Evolutionary conservation across 2,113 vertebrate species (phyloP).

Genomic region (Megaptera novaeangliae): DNA sequence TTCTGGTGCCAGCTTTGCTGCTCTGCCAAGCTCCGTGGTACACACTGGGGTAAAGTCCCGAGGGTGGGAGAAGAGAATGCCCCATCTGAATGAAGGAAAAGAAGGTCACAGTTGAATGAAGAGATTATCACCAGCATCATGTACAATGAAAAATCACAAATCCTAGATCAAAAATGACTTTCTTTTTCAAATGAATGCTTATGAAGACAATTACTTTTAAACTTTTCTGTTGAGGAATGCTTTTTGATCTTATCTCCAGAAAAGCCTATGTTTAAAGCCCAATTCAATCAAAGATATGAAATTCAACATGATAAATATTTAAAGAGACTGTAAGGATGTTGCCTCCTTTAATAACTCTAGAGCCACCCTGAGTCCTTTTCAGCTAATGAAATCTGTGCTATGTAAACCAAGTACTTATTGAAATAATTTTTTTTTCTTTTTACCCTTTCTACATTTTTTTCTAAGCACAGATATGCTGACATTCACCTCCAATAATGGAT

Average conservation of each 20-base stretch:
- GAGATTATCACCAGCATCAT: background rate
- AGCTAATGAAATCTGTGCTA: conserved; percentile 24
- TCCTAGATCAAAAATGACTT: background rate
- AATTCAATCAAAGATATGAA: background rate
- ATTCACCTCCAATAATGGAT: background rate
- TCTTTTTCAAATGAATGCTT: background rate
- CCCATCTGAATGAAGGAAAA: conserved; percentile 87
- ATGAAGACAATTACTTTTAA: background rate
- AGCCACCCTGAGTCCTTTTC: background rate
- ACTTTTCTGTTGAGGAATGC: background rate
- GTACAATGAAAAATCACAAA: background rate
- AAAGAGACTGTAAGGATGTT: background rate
- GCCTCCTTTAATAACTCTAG: background rate
- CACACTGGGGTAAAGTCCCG: conserved; percentile 96
- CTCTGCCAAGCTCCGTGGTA: conserved; percentile 94
- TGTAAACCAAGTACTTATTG: background rate
- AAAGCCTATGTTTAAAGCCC: background rate
- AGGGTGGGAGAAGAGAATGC: conserved; percentile 96
- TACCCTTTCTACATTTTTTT: background rate
- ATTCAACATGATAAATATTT: background rate
- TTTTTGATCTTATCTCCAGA: background rate
- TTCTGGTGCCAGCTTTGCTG: conserved; percentile 84
- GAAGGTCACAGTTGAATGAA: background rate
- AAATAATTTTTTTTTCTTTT: conserved; percentile 4
- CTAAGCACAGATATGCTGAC: background rate